phyloP scores from a whole-genome alignment of 2,797 vertebrate species.

The Pseudomugil tenellus region DNA sequence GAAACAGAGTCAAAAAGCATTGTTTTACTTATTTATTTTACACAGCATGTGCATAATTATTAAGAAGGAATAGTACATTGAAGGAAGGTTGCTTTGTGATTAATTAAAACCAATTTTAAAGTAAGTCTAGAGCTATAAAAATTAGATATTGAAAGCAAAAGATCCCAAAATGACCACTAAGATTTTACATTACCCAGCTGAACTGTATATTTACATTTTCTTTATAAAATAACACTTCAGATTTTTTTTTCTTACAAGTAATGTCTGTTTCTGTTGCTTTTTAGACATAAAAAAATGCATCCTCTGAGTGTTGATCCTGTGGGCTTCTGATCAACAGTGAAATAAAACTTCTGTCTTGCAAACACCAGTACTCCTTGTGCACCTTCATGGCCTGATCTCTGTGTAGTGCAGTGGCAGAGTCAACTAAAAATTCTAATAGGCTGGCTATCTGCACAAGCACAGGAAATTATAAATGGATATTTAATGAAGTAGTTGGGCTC shows the following conservation, averaged over 20 bases:
- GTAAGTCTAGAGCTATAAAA: slow-evolving; percentile 24
- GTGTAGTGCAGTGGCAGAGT: slow-evolving; percentile 30
- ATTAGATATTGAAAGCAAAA: slow-evolving; percentile 19
- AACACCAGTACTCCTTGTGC: slow-evolving; percentile 27
- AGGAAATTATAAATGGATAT: slow-evolving; percentile 74
- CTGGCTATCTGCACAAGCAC: slow-evolving; percentile 57
- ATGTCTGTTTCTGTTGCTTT: slow-evolving; percentile 31
- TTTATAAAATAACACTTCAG: slow-evolving; percentile 48
- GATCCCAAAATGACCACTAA: slow-evolving; percentile 32
- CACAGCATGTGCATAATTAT: slow-evolving; percentile 24
- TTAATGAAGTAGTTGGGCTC: slow-evolving; percentile 67
- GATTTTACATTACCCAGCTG: slow-evolving; percentile 35
- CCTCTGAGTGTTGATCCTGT: slow-evolving; percentile 46
- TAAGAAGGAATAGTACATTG: slow-evolving; percentile 24
- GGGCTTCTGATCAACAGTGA: slow-evolving; percentile 42
- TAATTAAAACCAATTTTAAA: background rate
- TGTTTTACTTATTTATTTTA: slow-evolving; percentile 19
- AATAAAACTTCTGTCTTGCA: slow-evolving; percentile 45
- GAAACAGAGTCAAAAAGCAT: slow-evolving; percentile 21
- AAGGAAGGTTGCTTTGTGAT: slow-evolving; percentile 21
- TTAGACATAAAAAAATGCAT: slow-evolving; percentile 39
- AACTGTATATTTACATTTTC: slow-evolving; percentile 42
- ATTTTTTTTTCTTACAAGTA: slow-evolving; percentile 19
- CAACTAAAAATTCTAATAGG: slow-evolving; percentile 69
- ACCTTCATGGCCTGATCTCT: slow-evolving; percentile 54